Base-by-base conservation (phyloP, 92 coral and sea anemone genomes). In the Porites rus region DNA sequence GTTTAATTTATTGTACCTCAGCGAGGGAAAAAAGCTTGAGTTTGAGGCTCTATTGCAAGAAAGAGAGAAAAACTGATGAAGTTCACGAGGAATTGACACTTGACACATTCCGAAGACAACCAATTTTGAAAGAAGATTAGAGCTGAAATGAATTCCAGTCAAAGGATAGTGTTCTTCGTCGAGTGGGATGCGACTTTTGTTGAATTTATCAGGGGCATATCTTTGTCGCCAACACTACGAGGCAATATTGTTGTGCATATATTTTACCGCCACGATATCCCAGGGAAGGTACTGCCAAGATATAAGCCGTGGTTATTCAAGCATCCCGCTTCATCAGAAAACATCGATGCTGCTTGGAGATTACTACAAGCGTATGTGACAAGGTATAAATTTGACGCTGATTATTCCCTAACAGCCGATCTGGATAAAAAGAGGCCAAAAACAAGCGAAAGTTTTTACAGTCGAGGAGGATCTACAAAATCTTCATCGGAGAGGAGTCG, bases 251-350 rank as follows among this genome's bases (percentile, higher is more conserved):
- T 84, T 11, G 91, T 93, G 21, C 96, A 93, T 52, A 91, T 91
- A n/a, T 93, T 93, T 75, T 93, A 88, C 64, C 75, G 84, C 20
- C 93, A 88, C 66, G 87, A 93, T 67, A 75, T 88, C 25, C 61
- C 89, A 6, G 75, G 68, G 19, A 79, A 67, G 17, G 63, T 81
- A 21, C 91, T 91, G 28, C 96, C 94, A 0, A 85, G 52, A n/a
- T 93, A 93, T 82, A 86, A 80, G 18, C 94, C 96, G 10, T 93
- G 96, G 96, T 56, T 93, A 11, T 91, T 91, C 52, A 93, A 91
- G 62, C 96, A 93, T 58, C 96, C 96, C 3, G 72, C 88, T 2
- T 65, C 89, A 10, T 46, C 51, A 9, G 85, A 82, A 20, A 25
- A 53, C 12, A 43, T 67, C 58, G 85, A 78, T 5, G 75, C 82